Conservation (phyloP, 2,888 invertebrate genomes). For the Idaea dimidiata region DNA sequence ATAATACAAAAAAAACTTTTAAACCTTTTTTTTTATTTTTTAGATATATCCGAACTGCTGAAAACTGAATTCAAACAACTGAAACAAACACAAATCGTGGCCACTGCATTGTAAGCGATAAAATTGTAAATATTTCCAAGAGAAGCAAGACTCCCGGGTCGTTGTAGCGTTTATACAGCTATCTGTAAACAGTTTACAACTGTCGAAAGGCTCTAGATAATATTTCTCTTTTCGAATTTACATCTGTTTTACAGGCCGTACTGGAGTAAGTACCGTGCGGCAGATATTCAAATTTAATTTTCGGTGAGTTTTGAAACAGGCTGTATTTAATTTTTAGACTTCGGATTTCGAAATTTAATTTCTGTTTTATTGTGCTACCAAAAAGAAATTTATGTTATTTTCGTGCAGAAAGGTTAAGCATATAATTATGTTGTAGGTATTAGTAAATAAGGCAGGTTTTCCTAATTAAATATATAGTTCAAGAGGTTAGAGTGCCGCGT, state of each 20-base stretch:
- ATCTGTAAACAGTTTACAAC: slow-evolving; percentile 51
- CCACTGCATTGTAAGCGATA: slow-evolving; percentile 23
- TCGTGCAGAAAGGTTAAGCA: neutral
- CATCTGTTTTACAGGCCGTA: slow-evolving; percentile 29
- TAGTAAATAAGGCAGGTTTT: no score
- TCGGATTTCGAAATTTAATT: neutral
- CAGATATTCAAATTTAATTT: neutral
- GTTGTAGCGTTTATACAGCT: slow-evolving; percentile 42
- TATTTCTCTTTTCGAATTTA: slow-evolving; percentile 35
- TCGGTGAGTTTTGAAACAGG: neutral
- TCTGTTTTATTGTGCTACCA: neutral
- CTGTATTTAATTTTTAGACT: neutral
- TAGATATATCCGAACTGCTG: neutral
- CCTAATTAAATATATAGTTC: no score
- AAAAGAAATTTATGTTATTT: neutral
- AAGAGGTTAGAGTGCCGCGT: no score
- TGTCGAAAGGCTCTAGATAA: slow-evolving; percentile 15
- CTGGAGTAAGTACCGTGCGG: slow-evolving; percentile 7
- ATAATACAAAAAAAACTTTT: no score
- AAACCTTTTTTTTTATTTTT: no score
- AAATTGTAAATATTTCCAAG: slow-evolving; percentile 41
- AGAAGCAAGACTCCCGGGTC: slow-evolving; percentile 34
- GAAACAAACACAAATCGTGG: slow-evolving; percentile 1
- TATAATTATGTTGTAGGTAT: no score
- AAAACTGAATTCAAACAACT: neutral